Base-by-base conservation (phyloP, 1,140 invertebrate genomes). In the Calosoma granatense region DNA sequence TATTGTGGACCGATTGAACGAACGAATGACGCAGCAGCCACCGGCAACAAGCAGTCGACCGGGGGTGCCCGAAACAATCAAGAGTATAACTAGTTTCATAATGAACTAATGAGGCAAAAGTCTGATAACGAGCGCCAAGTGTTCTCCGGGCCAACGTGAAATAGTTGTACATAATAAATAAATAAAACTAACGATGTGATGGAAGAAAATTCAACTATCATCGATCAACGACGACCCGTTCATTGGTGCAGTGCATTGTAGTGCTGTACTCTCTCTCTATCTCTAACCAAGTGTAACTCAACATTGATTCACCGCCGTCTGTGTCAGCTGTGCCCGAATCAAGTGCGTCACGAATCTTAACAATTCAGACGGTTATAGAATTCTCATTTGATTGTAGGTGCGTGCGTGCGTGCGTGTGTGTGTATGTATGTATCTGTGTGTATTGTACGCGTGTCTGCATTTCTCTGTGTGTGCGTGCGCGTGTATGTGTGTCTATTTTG, bases 101-200 rank as follows among this genome's bases (percentile, higher is more conserved):
- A 30, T 30, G 26, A 30, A 30, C 41, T 12, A 47, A 47, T 11
- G 41, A 47, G 41, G 6, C 41, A 47, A 47, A 47, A 47, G 41
- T 47, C 41, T 47, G 41, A 47, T 47, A 17, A 47, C 3, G 41
- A 47, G 15, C 41, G 41, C 41, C 26, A 30, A 30, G 26, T 30
- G 26, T 30, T 30, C 26, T 30, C 26, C 14, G 26, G 26, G 26
- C 26, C 41, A 47, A 47, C 41, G 26, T 36, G 26, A 36, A 36
- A n/a, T n/a, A 30, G 26, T 47, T 47, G 41, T 47, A 47, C 6
- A 47, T 47, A n/a, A n/a, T n/a, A n/a, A n/a, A n/a, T n/a, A n/a
- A n/a, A n/a, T n/a, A n/a, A n/a, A n/a, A n/a, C n/a, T n/a, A n/a
- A 36, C 26, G 26, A 36, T 36, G 26, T 36, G 26, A 36, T 36